Percentiles rank a stretch among this genome's conserved stretches.
phyloP scores from a whole-genome alignment of 1,140 invertebrate genomes.

The Artemia franciscana region DNA sequence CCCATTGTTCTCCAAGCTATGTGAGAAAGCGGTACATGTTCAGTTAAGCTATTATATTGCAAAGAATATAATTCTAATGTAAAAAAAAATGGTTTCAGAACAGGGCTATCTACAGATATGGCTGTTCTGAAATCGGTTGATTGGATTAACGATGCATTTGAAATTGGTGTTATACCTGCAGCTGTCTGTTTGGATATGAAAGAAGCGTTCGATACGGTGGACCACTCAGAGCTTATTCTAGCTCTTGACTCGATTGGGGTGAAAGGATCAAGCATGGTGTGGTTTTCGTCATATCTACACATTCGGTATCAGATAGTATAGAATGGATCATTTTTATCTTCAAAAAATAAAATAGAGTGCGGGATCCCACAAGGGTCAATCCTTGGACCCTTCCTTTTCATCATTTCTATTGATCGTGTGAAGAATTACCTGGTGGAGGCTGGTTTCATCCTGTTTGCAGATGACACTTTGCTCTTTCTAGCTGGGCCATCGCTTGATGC shows the following conservation, averaged over 20 bases:
- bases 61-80: no score
- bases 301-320: background rate
- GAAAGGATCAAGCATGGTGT: no score
- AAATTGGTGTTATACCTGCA: background rate
- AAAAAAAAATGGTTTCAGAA: no score
- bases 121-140: no score
- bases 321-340: background rate
- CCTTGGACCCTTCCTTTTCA: background rate
- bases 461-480: no score
- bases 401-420: background rate
- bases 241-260: no score
- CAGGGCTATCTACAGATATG: no score
- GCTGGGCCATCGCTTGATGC: no score
- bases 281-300: no score
- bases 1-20: background rate
- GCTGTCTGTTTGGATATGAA: background rate
- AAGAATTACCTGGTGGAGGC: background rate
- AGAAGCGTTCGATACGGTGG: background rate
- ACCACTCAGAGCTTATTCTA: no score
- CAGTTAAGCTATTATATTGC: no score
- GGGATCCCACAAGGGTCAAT: background rate
- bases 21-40: background rate
- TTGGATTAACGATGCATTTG: background rate
- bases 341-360: background rate
- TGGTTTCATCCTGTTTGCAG: no score